Percentiles rank a stretch among this genome's conserved stretches.
phyloP scores from a whole-genome alignment of 2,113 vertebrate genomes.

The Isurus oxyrinchus region DNA sequence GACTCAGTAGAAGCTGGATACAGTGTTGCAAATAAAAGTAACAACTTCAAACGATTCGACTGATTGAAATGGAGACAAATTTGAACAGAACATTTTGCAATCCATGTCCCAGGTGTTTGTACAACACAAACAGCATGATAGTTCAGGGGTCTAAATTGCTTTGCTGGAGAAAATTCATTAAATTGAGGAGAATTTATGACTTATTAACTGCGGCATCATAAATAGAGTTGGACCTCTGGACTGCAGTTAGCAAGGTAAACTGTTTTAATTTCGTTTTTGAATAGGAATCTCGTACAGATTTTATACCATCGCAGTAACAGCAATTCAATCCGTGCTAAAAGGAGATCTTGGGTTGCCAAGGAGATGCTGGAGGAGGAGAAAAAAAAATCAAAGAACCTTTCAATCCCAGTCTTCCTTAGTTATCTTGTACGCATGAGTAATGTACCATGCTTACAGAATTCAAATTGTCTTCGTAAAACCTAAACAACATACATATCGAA shows the following conservation, averaged over 20 bases:
- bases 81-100: constrained; percentile 10
- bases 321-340: constrained; percentile 7
- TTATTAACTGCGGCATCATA: too few relatives aligned
- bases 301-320: not conserved
- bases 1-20: not conserved
- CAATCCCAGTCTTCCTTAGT: not conserved
- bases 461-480: not conserved
- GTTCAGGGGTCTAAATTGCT: not conserved
- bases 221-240: not conserved
- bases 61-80: constrained; percentile 43
- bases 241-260: not conserved
- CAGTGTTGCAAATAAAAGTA: constrained; percentile 12
- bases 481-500: not conserved
- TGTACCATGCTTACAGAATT: not conserved
- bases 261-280: not conserved
- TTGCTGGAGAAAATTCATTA: not conserved
- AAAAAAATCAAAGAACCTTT: not conserved
- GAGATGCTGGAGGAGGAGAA: not conserved
- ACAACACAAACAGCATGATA: not conserved
- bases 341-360: not conserved
- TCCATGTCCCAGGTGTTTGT: not conserved
- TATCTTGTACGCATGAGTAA: not conserved
- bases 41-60: not conserved
- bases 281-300: not conserved
- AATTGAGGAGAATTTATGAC: not conserved